phyloP scores from a whole-genome alignment of 2,888 invertebrate genomes.

The Molorchus minor region DNA sequence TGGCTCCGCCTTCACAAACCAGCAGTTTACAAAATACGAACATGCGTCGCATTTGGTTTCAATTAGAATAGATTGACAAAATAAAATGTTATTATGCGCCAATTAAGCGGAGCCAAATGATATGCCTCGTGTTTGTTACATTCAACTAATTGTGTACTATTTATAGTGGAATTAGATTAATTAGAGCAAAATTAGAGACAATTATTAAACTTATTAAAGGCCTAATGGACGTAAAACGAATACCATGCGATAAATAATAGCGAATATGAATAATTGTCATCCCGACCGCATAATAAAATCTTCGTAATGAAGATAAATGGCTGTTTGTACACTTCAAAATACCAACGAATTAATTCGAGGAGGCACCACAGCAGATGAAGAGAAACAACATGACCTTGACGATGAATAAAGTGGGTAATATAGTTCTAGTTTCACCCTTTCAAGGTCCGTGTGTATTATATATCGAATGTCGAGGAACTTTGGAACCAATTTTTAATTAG shows the following conservation, averaged over 20 bases:
- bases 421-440: no score
- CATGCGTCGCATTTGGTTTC: no score
- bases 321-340: slow-evolving; percentile 4
- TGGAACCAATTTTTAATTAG: slow-evolving; percentile 43
- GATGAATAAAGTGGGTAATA: no score
- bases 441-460: no score
- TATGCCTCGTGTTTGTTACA: background rate
- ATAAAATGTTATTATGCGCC: no score
- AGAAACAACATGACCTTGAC: no score
- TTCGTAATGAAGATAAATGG: slow-evolving; percentile 21
- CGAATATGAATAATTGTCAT: slow-evolving; percentile 24
- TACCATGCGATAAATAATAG: slow-evolving; percentile 26
- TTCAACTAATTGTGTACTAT: slow-evolving; percentile 30
- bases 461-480: no score
- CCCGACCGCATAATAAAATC: slow-evolving; percentile 13
- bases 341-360: background rate
- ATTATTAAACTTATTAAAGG: slow-evolving; percentile 35
- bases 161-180: slow-evolving; percentile 31
- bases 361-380: background rate
- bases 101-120: background rate
- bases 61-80: no score
- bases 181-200: slow-evolving; percentile 33
- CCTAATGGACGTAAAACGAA: slow-evolving; percentile 23
- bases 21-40: no score
- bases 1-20: no score